These are phyloP conservation scores for Nipponia nippon DNA, from an alignment of 2,113 vertebrate species.

Conservation along the genomic window DNA sequence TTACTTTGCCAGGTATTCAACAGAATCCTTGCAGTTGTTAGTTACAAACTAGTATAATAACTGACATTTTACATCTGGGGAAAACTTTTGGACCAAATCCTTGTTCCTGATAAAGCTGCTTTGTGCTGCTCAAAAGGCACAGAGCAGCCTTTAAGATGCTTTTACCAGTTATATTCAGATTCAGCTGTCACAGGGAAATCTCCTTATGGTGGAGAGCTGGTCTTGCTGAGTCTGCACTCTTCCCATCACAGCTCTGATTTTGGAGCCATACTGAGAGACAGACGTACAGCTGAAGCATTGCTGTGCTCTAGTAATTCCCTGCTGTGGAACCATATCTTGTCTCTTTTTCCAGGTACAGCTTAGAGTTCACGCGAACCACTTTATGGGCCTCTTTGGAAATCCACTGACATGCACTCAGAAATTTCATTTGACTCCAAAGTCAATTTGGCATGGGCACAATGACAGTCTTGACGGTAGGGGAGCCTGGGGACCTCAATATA, in stretches of 20 bases:
- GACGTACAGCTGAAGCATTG: background rate
- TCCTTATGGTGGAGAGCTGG: background rate
- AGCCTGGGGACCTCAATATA: background rate
- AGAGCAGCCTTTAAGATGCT: slow-evolving; percentile 2
- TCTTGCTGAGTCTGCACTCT: slow-evolving; percentile 26
- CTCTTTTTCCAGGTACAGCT: background rate
- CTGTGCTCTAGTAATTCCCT: background rate
- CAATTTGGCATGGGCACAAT: background rate
- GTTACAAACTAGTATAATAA: background rate
- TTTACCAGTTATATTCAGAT: background rate
- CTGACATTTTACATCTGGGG: background rate
- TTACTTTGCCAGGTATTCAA: background rate
- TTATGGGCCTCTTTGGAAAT: background rate
- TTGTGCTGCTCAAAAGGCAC: background rate
- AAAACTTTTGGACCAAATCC: slow-evolving; percentile 36
- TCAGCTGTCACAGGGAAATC: slow-evolving; percentile 45
- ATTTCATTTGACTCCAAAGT: background rate
- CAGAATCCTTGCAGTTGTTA: slow-evolving; percentile 12
- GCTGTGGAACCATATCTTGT: background rate
- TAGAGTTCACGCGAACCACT: background rate
- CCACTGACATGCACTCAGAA: background rate
- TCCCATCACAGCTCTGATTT: background rate
- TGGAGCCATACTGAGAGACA: background rate
- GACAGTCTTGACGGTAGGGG: background rate
- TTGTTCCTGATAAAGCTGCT: background rate